phyloP scores from a whole-genome alignment of 1,140 invertebrate species.

The Brachionus asplanchnoidis region DNA sequence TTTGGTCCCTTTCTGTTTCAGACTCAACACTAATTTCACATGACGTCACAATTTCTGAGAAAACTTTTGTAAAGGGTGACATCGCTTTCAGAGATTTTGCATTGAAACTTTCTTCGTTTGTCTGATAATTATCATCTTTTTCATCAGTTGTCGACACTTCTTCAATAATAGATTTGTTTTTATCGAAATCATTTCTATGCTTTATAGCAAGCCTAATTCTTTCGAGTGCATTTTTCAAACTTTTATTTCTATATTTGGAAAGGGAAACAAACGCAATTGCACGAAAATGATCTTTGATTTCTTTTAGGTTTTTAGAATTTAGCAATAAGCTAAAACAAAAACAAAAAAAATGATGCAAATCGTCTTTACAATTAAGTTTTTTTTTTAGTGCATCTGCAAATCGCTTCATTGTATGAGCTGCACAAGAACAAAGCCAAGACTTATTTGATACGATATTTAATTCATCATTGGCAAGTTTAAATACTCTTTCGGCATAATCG shows the following conservation, averaged over 20 bases:
- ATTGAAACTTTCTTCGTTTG: neutral
- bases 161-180: neutral
- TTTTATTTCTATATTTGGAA: neutral
- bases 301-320: neutral
- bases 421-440: slow-evolving; percentile 20
- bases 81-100: slow-evolving; percentile 2
- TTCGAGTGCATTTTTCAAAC: neutral
- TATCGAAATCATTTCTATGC: neutral
- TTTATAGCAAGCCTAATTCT: neutral
- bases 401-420: slow-evolving; percentile 16
- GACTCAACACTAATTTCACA: slow-evolving; percentile 12
- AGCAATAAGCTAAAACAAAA: slow-evolving; percentile 2
- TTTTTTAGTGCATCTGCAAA: slow-evolving; percentile 1
- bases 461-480: slow-evolving; percentile 5
- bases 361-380: neutral
- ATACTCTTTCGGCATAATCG: slow-evolving; percentile 14
- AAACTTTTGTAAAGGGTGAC: slow-evolving; percentile 12
- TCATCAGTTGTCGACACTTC: neutral
- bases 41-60: neutral
- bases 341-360: slow-evolving; percentile 7
- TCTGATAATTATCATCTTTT: neutral
- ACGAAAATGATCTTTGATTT: slow-evolving; percentile 10
- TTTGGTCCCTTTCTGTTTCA: neutral
- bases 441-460: neutral
- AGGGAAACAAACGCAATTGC: neutral